phyloP scores from a whole-genome alignment of 35 echinoderm and acorn worm species.

The Apostichopus japonicus region DNA sequence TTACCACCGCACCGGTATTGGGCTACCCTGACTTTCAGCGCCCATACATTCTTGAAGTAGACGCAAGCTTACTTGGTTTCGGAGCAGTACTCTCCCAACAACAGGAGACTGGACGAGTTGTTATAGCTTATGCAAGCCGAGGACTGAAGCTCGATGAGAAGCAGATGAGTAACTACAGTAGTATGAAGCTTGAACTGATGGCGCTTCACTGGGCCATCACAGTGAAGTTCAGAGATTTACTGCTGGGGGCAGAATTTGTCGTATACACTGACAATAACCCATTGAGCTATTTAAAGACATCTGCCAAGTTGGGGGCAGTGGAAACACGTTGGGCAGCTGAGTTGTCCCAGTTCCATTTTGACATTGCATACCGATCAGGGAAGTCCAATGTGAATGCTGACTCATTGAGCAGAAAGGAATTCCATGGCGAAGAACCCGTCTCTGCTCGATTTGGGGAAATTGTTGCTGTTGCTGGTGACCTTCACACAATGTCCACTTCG shows the following conservation, averaged over 20 bases:
- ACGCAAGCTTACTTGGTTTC: conserved; percentile 63
- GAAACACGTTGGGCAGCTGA: conserved; percentile 72
- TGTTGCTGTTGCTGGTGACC: not conserved
- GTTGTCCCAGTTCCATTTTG: conserved; percentile 64
- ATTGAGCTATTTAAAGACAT: conserved; percentile 56
- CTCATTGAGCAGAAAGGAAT: conserved; percentile 58
- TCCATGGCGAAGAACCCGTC: conserved; percentile 37
- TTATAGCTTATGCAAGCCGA: conserved; percentile 77
- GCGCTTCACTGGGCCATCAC: conserved; percentile 76
- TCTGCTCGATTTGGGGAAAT: conserved; percentile 30
- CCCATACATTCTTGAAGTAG: not conserved
- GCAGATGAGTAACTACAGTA: conserved; percentile 72
- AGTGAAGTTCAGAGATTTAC: conserved; percentile 47
- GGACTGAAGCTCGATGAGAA: conserved; percentile 54
- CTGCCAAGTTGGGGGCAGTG: conserved; percentile 71
- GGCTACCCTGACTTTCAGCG: conserved; percentile 20
- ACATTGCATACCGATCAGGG: conserved; percentile 63
- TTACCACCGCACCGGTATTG: not conserved
- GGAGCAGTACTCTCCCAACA: conserved; percentile 81
- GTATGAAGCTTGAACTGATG: conserved; percentile 80
- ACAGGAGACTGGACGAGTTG: conserved; percentile 33
- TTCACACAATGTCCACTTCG: too few species aligned
- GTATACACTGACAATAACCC: conserved; percentile 85
- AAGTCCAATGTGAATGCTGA: conserved; percentile 62
- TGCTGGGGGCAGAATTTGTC: conserved; percentile 53